Base-by-base conservation (phyloP, 2,113 vertebrate species). In the Pipra filicauda region DNA sequence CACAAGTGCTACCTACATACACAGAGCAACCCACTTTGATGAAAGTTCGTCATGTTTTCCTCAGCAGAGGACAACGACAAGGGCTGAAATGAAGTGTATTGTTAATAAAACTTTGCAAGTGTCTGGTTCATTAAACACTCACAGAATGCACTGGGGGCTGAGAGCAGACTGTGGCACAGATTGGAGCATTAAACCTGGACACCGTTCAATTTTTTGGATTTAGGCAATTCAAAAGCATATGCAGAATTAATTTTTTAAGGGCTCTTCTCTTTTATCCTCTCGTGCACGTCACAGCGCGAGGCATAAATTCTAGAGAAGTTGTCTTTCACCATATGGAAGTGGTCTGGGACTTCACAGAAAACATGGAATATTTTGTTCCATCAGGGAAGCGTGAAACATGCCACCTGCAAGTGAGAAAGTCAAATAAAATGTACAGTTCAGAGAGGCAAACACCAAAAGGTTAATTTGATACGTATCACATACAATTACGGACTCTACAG, bases 341-440 rank as follows among this genome's bases (percentile, higher is more conserved):
- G 44, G 72, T 30, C 72, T 57, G 4, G 17, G 71, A 43, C 23
- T 57, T 14, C 15, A 26, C 30, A 30, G 49, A 21, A 55, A 75
- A 57, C 43, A 48, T 17, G 15, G 49, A 49, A 14, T 33, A 33
- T 48, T 91, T 64, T 43, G 75, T 72, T 44, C 83, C 73, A 12
- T 59, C 51, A 26, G 7, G 33, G 62, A 49, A 62, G 71, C 31
- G 31, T 5, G 57, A 96, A 96, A 83, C 73, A 2, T n/a, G 61
- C 62, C 95, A 96, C 96, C 94, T 96, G 92, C 82, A 96, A 88
- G 95, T 85, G 94, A 93, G 67, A 91, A 83, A 73, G 83, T 65
- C 88, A 24, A 84, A 74, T 8, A 28, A 72, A 88, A 96, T 62
- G 81, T 89, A 93, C 80, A 89, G 87, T 88, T 70, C 70, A 76